Base-by-base conservation (phyloP, 2,797 vertebrate genomes). In the Mormyrus proboscirostris region DNA sequence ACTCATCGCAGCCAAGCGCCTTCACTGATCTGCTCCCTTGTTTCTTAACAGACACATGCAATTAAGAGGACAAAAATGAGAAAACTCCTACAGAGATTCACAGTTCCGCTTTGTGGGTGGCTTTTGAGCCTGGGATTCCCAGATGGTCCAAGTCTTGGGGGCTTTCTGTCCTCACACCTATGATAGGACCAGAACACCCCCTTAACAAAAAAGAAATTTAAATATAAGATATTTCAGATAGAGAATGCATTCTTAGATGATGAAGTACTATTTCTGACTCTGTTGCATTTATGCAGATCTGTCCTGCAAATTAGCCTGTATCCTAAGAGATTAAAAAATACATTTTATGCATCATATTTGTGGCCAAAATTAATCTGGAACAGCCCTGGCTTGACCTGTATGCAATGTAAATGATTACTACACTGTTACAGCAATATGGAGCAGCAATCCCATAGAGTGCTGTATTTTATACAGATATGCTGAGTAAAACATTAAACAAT, bases 371-470 rank as follows among this genome's bases (percentile, higher is more conserved):
- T 44, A 0, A 76, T 76, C 79, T 91, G 89, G 90, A 2, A 1
- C 84, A 10, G 59, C 8, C 29, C 90, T 90, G 73, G 29, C 88
- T 29, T 44, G 90, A 93, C 92, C 91, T 90, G 89, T 87, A 83
- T 91, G 90, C 91, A 51, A 69, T 85, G 91, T 41, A 76, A 76
- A 76, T 90, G 89, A 92, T 93, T 91, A 92, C 73, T 29, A 50
- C 83, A 25, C 89, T 6, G 53, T 88, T 90, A 92, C 89, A 84
- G 91, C 4, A 14, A 86, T 53, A 86, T 22, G 88, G 14, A 65
- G 41, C 8, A 85, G 38, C 55, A 49, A 84, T 87, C n/a, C 41
- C 25, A 33, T 16, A 44, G 59, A 73, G 69, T 14, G 25, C 51
- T 87, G 82, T 69, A 49, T 38, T 87, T 86, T 57, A 22, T 9